phyloP scores from a whole-genome alignment of 2,888 invertebrate species.

The Tenthredo amoena region DNA sequence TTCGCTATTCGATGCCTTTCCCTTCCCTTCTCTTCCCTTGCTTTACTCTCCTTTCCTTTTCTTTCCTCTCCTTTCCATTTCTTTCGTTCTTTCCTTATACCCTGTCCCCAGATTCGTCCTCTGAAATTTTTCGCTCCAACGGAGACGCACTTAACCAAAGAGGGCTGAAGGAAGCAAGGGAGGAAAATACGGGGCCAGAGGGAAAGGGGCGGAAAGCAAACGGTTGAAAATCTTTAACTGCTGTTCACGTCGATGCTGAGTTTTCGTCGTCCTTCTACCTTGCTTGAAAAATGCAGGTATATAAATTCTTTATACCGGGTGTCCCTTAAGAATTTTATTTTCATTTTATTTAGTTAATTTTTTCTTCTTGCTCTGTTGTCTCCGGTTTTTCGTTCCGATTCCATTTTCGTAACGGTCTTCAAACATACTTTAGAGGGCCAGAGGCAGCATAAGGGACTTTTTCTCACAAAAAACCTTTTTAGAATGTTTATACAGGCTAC shows the following conservation, averaged over 20 bases:
- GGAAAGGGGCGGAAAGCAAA: slow-evolving; percentile 43
- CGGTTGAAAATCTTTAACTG: slow-evolving; percentile 54
- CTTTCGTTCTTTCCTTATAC: background rate
- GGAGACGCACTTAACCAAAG: slow-evolving; percentile 60
- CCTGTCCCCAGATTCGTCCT: background rate
- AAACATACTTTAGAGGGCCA: background rate
- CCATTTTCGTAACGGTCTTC: background rate
- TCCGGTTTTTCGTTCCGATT: background rate
- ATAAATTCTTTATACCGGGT: slow-evolving; percentile 14
- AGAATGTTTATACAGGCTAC: background rate
- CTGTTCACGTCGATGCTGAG: slow-evolving; percentile 49
- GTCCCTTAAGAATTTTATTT: background rate
- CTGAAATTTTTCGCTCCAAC: slow-evolving; percentile 62
- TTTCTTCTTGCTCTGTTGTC: background rate
- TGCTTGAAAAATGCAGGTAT: background rate
- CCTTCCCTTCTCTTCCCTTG: background rate
- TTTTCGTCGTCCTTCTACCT: background rate
- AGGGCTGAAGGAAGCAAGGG: slow-evolving; percentile 29
- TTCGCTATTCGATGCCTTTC: background rate
- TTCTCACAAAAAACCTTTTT: background rate
- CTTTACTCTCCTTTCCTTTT: background rate
- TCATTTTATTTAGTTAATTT: background rate
- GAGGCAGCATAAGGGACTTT: background rate
- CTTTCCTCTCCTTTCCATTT: background rate
- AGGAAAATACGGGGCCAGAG: background rate